phyloP scores from a whole-genome alignment of 1,140 invertebrate genomes.

The Drosophila rufa region DNA sequence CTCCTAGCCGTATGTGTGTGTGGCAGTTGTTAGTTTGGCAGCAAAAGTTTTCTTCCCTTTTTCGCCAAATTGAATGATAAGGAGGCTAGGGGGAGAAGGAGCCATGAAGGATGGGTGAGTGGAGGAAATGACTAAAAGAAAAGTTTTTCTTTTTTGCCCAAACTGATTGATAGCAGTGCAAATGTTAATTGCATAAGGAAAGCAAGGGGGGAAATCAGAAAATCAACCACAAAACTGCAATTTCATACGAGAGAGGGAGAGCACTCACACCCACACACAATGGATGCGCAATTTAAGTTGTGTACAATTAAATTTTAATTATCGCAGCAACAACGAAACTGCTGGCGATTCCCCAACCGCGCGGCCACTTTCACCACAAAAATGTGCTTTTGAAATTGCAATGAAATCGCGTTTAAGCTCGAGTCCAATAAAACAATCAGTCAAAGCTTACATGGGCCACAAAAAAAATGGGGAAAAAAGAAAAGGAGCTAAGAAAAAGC shows the following conservation, averaged over 20 bases:
- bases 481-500: neutral
- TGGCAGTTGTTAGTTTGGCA: conserved; percentile 70
- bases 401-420: conserved; percentile 13
- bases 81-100: conserved; percentile 23
- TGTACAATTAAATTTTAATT: conserved; percentile 78
- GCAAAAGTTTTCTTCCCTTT: conserved; percentile 65
- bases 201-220: conserved; percentile 4
- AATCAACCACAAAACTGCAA: conserved; percentile 66
- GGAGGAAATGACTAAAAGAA: conserved; percentile 53
- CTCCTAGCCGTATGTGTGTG: neutral
- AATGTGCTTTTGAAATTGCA: conserved; percentile 26
- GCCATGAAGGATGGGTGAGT: neutral
- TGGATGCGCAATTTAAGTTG: conserved; percentile 73
- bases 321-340: conserved; percentile 33
- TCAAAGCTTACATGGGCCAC: conserved; percentile 22
- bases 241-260: conserved; percentile 52
- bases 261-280: conserved; percentile 48
- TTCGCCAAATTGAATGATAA: conserved; percentile 77
- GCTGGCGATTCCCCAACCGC: neutral
- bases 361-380: conserved; percentile 13
- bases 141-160: conserved; percentile 55
- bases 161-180: conserved; percentile 78
- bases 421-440: conserved; percentile 43
- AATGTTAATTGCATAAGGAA: conserved; percentile 75
- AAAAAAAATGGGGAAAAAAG: neutral